phyloP scores from a whole-genome alignment of 2,113 vertebrate genomes.

The Eudyptes chrysolophus region DNA sequence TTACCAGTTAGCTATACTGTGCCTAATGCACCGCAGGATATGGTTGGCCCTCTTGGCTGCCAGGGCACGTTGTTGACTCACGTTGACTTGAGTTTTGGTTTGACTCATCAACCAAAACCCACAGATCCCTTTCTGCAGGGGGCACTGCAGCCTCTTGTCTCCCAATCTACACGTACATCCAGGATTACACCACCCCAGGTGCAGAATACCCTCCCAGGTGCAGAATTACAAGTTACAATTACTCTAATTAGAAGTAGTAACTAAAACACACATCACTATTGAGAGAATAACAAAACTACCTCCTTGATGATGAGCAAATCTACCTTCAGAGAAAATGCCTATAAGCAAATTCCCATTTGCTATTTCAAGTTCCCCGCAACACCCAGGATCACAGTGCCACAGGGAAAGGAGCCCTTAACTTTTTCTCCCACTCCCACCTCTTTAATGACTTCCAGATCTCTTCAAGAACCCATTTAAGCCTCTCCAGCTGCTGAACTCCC shows the following conservation, averaged over 20 bases:
- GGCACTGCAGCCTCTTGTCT: neutral
- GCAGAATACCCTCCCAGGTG: neutral
- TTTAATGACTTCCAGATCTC: neutral
- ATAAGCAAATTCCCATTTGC: neutral
- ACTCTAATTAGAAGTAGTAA: neutral
- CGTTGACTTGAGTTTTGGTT: neutral
- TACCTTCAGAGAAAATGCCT: neutral
- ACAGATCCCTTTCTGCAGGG: neutral
- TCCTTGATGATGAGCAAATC: neutral
- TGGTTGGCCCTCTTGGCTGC: neutral
- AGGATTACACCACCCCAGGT: neutral
- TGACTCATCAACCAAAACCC: neutral
- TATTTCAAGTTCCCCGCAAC: neutral
- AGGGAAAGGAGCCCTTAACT: neutral
- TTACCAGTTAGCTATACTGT: neutral
- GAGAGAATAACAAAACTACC: neutral
- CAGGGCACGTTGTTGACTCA: neutral
- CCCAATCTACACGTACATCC: neutral
- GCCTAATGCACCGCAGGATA: neutral
- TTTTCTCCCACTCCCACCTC: neutral
- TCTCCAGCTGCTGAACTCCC: neutral
- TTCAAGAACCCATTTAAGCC: neutral
- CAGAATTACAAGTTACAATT: neutral
- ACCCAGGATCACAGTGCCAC: neutral
- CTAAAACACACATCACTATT: neutral